A percentile compares a stretch with the other conserved stretches of the same genome.
phyloP scores from a whole-genome alignment of 2,113 vertebrate genomes.

The Toxotes chatareus region DNA sequence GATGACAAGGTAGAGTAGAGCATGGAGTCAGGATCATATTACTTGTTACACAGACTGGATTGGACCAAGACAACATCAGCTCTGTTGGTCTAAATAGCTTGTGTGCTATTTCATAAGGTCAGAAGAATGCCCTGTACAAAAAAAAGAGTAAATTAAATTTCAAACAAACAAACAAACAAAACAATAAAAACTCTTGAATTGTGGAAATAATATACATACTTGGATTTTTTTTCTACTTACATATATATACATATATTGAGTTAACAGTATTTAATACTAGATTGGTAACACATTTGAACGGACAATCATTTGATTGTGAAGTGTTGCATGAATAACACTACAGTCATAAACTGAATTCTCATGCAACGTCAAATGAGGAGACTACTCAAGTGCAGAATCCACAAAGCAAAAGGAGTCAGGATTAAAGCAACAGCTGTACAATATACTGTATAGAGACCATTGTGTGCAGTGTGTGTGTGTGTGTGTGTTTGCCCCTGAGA shows the following conservation, averaged over 20 bases:
- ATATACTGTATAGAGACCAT: background rate
- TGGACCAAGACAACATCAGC: constrained; percentile 49
- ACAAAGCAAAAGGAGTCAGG: background rate
- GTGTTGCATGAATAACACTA: background rate
- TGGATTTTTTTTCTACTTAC: background rate
- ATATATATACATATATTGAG: background rate
- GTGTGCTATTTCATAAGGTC: constrained; percentile 41
- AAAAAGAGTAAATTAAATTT: too few species aligned
- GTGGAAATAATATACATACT: background rate
- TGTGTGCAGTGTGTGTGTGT: constrained; percentile 6
- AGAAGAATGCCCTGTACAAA: constrained; percentile 10
- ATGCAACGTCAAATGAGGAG: background rate
- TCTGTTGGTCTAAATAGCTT: constrained; percentile 56
- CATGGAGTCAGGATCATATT: constrained; percentile 72
- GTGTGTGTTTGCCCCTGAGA: constrained; percentile 23
- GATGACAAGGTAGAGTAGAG: constrained; percentile 74
- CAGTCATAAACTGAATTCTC: background rate
- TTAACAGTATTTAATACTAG: background rate
- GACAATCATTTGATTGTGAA: background rate
- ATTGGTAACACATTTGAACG: background rate
- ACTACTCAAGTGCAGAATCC: too few species aligned
- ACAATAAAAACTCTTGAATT: background rate
- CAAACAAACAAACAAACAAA: background rate
- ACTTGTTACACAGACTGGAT: constrained; percentile 54
- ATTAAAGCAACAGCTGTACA: background rate